These are phyloP conservation scores for Melikaiella ostensackeni DNA, from an alignment of 2,888 invertebrate genomes.

Conservation along the genomic window DNA sequence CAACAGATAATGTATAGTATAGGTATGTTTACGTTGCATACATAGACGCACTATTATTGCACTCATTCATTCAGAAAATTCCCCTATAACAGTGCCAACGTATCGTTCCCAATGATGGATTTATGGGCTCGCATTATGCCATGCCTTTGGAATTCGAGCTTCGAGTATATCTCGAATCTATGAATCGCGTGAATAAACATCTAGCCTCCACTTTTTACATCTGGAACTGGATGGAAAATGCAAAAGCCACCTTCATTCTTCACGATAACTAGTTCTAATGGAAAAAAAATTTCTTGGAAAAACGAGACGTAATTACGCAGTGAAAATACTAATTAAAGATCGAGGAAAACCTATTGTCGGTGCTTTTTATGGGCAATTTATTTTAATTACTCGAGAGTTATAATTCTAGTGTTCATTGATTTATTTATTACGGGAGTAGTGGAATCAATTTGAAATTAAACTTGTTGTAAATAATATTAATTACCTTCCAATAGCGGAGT, in stretches of 20 bases:
- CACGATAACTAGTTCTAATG: conserved; percentile 6
- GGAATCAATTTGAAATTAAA: not conserved
- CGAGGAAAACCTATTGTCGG: conserved; percentile 20
- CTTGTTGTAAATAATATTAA: too few relatives aligned
- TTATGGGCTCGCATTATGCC: conserved; percentile 17
- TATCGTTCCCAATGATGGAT: conserved; percentile 17
- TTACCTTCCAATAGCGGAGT: too few relatives aligned
- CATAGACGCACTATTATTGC: too few relatives aligned
- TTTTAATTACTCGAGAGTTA: conserved; percentile 12
- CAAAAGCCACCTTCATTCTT: conserved; percentile 26
- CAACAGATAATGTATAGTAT: too few relatives aligned
- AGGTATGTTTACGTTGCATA: too few relatives aligned
- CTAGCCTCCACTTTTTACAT: conserved; percentile 20
- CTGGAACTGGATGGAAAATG: conserved; percentile 21
- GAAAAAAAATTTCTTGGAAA: conserved; percentile 14
- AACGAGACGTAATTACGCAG: conserved; percentile 15
- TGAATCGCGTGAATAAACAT: conserved; percentile 25
- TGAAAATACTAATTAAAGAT: conserved; percentile 12
- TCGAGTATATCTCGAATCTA: conserved; percentile 19
- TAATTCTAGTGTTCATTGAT: not conserved
- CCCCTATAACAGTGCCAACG: not conserved
- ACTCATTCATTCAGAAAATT: too few relatives aligned
- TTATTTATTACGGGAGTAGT: not conserved
- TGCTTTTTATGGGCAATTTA: conserved; percentile 10
- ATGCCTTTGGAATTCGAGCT: conserved; percentile 15